Conservation (phyloP, 2,113 vertebrate genomes). For the Piaya cayana region DNA sequence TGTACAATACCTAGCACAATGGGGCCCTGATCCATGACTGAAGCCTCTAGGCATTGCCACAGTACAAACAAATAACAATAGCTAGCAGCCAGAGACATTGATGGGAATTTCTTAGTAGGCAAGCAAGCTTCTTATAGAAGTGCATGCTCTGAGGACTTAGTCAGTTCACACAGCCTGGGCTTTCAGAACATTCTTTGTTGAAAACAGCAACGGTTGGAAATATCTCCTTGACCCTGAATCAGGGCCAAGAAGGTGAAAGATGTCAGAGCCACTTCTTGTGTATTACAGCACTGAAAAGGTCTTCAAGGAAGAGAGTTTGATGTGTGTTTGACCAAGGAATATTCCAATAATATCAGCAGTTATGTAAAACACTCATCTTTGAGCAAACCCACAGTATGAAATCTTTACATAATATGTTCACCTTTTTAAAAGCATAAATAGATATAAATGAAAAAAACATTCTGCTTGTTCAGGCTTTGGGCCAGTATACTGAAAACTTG, state of each 20-base stretch:
- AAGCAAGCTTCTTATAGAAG: conserved; percentile 62
- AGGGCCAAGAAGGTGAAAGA: conserved; percentile 14
- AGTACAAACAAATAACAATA: conserved; percentile 62
- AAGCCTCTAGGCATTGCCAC: conserved; percentile 57
- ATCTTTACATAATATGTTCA: neutral
- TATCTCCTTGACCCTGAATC: conserved; percentile 45
- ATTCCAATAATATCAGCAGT: neutral
- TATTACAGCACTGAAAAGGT: neutral
- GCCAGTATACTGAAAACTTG: neutral
- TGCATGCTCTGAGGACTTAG: conserved; percentile 29
- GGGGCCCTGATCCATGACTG: conserved; percentile 39
- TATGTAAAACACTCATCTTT: neutral
- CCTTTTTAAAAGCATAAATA: neutral
- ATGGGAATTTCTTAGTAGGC: conserved; percentile 57
- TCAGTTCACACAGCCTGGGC: conserved; percentile 40
- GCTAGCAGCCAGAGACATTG: conserved; percentile 50
- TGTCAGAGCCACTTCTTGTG: neutral
- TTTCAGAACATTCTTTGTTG: conserved; percentile 49
- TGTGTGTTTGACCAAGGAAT: conserved; percentile 10
- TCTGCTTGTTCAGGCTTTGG: neutral
- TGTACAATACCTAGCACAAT: conserved; percentile 51
- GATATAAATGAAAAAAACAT: neutral
- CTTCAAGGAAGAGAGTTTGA: neutral
- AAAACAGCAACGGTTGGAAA: conserved; percentile 29
- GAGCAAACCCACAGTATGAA: neutral